Evolutionary conservation across 1,140 invertebrate genomes (phyloP).

Genomic region (Drosophila yakuba): DNA sequence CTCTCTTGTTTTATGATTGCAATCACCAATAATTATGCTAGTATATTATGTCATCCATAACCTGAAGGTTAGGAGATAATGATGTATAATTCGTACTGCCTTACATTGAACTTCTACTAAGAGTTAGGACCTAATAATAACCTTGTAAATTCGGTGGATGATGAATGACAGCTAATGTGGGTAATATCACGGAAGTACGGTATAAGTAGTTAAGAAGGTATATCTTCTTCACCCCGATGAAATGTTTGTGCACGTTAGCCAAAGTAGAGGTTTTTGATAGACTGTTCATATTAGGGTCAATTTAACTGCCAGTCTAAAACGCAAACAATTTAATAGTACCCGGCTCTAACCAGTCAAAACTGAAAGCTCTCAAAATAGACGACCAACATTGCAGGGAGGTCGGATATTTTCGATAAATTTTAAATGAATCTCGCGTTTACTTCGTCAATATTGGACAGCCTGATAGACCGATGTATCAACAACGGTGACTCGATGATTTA

Average conservation of each 20-base stretch:
- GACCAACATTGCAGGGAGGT: neutral
- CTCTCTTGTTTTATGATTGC: too few relatives aligned
- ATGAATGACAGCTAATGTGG: too few relatives aligned
- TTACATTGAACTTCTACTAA: too few relatives aligned
- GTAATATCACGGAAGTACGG: neutral
- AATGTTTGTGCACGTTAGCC: conserved; percentile 36
- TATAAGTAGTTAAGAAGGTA: neutral
- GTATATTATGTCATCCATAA: neutral
- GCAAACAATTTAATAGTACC: conserved; percentile 14
- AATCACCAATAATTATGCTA: too few relatives aligned
- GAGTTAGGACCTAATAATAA: too few relatives aligned
- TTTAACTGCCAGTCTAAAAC: conserved; percentile 38
- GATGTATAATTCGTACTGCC: too few relatives aligned
- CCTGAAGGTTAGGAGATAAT: too few relatives aligned
- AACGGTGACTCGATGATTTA: conserved; percentile 20
- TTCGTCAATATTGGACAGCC: conserved; percentile 68
- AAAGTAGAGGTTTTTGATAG: conserved; percentile 46
- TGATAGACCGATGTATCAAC: conserved; percentile 19
- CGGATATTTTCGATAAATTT: conserved; percentile 71
- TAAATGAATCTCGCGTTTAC: conserved; percentile 60
- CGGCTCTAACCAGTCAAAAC: neutral
- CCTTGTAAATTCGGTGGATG: too few relatives aligned
- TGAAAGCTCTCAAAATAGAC: neutral
- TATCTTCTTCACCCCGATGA: neutral
- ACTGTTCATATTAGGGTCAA: conserved; percentile 44